phyloP scores from a whole-genome alignment of 2,113 vertebrate species.

The Crypturellus undulatus region DNA sequence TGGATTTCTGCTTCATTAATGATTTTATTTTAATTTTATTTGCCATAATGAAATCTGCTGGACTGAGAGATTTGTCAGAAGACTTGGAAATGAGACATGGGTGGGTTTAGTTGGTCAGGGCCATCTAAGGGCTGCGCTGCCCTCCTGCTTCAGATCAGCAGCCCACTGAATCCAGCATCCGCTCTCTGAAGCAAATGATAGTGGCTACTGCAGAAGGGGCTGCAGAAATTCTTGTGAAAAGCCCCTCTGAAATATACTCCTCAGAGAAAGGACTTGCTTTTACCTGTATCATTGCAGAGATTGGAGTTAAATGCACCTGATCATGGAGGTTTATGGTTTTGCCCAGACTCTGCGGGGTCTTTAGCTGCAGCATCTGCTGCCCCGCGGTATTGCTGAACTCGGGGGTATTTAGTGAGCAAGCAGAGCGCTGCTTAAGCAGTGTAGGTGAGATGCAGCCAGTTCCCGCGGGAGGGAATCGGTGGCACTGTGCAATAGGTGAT shows the following conservation, averaged over 20 bases:
- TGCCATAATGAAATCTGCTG: background rate
- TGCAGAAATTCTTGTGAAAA: background rate
- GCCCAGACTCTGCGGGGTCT: background rate
- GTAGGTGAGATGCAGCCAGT: background rate
- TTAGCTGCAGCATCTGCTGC: background rate
- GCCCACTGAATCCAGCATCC: background rate
- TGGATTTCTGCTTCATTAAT: background rate
- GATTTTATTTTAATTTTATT: background rate
- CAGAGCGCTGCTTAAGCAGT: background rate
- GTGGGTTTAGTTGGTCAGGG: background rate
- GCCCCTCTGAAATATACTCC: background rate
- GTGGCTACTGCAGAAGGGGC: background rate
- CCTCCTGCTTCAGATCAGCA: background rate
- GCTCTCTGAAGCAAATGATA: background rate
- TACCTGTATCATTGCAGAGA: rapidly evolving
- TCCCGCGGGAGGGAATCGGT: background rate
- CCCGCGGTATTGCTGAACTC: background rate
- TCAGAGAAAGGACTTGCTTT: background rate
- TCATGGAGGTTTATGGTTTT: background rate
- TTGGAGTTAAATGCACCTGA: background rate
- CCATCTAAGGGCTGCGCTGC: background rate
- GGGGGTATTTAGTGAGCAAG: background rate
- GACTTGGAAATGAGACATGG: background rate
- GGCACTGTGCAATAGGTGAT: background rate
- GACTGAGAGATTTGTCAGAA: background rate